These are phyloP conservation scores for Alectura lathami DNA, from an alignment of 2,113 vertebrate species.

Conservation along the genomic window DNA sequence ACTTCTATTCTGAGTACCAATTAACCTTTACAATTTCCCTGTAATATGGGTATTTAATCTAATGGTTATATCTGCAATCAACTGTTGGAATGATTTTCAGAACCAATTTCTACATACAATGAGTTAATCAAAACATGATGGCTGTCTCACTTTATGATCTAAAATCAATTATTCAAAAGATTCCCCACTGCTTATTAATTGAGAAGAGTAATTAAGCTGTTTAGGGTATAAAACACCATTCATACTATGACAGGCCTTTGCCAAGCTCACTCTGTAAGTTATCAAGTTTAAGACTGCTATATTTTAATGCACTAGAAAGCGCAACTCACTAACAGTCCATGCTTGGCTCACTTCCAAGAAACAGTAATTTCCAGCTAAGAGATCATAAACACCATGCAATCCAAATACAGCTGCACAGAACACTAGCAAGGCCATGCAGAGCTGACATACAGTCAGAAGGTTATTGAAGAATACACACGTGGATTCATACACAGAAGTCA, in stretches of 20 bases:
- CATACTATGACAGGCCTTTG: constrained; percentile 6
- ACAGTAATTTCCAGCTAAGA: constrained; percentile 52
- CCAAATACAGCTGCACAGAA: constrained; percentile 75
- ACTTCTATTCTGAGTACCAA: neutral
- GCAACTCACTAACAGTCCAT: constrained; percentile 65
- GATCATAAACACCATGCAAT: constrained; percentile 77
- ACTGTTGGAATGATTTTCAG: neutral
- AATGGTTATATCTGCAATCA: neutral
- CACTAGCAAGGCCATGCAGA: constrained; percentile 82
- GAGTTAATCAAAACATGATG: constrained; percentile 22
- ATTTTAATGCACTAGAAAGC: constrained; percentile 35
- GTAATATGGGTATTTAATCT: constrained; percentile 12
- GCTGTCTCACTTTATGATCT: neutral
- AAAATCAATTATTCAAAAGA: neutral
- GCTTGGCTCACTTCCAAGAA: constrained; percentile 72
- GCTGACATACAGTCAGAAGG: constrained; percentile 76
- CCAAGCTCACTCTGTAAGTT: constrained; percentile 22
- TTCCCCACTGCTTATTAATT: neutral
- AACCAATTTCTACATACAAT: neutral
- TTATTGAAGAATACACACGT: constrained; percentile 90
- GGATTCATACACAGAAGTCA: constrained; percentile 93
- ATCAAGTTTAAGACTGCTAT: constrained; percentile 11
- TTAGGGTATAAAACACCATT: constrained; percentile 11
- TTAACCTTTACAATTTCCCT: neutral
- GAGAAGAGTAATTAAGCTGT: neutral